A percentile compares a stretch with the other conserved stretches of the same genome.
Evolutionary conservation across 2,113 vertebrate genomes (phyloP).

Genomic region (Haemorhous mexicanus): DNA sequence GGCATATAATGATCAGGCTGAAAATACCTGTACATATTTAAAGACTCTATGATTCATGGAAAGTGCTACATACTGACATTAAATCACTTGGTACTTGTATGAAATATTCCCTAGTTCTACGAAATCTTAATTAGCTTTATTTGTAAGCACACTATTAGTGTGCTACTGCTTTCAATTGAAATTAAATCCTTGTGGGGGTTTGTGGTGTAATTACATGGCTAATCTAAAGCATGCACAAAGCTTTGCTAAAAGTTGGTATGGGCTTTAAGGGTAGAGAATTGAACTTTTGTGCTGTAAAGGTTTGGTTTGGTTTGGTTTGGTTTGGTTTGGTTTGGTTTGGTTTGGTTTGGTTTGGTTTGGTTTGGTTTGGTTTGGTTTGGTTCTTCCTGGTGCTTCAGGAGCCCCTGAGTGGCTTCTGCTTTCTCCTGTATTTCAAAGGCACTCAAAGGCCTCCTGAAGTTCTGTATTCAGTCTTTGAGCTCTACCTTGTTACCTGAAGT

Average conservation of each 20-base stretch:
- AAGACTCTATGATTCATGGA: background rate
- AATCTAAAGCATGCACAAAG: background rate
- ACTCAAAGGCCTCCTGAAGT: background rate
- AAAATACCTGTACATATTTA: background rate
- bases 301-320: background rate
- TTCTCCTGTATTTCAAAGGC: background rate
- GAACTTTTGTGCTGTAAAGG: background rate
- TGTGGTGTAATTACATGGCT: background rate
- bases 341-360: no score
- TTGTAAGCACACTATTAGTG: background rate
- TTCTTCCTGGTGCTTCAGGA: background rate
- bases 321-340: background rate
- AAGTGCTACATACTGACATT: background rate
- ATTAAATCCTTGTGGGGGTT: background rate
- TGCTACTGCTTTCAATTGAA: background rate
- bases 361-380: background rate
- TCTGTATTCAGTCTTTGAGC: background rate
- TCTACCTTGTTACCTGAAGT: background rate
- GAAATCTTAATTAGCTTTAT: slow-evolving; percentile 21
- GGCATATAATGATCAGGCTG: background rate
- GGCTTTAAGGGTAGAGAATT: background rate
- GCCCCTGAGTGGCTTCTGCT: background rate
- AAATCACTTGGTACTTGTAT: background rate
- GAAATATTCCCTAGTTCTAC: background rate
- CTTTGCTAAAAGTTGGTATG: background rate